These are phyloP conservation scores for Lucilia sericata DNA, from an alignment of 1,140 invertebrate species.

Conservation along the genomic window DNA sequence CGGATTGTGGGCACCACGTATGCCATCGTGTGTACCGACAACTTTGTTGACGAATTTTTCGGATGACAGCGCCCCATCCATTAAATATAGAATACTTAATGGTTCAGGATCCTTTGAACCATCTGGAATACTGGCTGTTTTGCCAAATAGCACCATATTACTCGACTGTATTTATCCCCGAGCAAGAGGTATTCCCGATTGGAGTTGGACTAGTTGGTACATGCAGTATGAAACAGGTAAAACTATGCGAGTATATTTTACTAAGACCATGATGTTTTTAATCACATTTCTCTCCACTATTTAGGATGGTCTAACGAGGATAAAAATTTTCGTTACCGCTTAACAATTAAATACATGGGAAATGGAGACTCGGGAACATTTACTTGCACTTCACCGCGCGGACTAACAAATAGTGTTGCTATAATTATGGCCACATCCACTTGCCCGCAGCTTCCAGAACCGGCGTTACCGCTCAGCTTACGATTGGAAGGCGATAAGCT, in stretches of 20 bases:
- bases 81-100: conserved; percentile 81
- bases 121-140: conserved; percentile 81
- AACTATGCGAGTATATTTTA: conserved; percentile 12
- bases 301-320: conserved; percentile 85
- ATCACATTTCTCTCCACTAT: neutral
- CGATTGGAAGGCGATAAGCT: conserved; percentile 77
- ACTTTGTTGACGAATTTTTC: conserved; percentile 87
- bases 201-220: conserved; percentile 88
- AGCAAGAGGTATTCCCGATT: conserved; percentile 82
- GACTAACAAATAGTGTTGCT: conserved; percentile 82
- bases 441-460: conserved; percentile 68
- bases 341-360: conserved; percentile 86
- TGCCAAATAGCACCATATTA: conserved; percentile 84
- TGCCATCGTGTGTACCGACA: conserved; percentile 84
- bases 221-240: conserved; percentile 82
- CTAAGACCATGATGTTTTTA: neutral
- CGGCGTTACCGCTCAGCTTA: conserved; percentile 70
- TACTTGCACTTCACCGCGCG: conserved; percentile 84
- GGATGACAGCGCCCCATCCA: conserved; percentile 85
- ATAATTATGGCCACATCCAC: conserved; percentile 78
- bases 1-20: conserved; percentile 79
- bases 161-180: conserved; percentile 85
- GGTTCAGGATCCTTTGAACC: conserved; percentile 85
- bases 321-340: conserved; percentile 82
- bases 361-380: conserved; percentile 84